phyloP scores from a whole-genome alignment of 2,797 vertebrate genomes.

The Streptopelia turtur region DNA sequence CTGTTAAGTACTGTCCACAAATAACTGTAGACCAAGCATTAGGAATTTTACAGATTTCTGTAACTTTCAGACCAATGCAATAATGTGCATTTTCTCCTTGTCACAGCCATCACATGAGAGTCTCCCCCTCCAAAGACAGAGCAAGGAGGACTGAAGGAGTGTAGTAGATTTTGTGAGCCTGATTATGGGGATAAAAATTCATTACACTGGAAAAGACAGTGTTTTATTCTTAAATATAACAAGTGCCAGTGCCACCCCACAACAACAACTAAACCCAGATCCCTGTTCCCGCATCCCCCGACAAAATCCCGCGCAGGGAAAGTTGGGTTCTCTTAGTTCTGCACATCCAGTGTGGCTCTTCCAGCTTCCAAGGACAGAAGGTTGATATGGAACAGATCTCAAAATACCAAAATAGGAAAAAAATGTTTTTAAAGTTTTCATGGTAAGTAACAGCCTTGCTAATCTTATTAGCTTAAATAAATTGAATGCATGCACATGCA shows the following conservation, averaged over 20 bases:
- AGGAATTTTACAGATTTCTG: neutral
- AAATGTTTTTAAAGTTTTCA: neutral
- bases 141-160: accelerated
- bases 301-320: neutral
- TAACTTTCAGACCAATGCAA: neutral
- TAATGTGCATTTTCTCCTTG: neutral
- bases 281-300: neutral
- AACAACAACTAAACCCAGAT: neutral
- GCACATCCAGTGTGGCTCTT: neutral
- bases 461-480: neutral
- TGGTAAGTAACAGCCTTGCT: neutral
- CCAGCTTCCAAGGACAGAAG: neutral
- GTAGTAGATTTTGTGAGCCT: neutral
- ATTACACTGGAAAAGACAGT: neutral
- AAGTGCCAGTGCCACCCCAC: neutral
- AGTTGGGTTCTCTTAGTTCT: neutral
- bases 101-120: neutral
- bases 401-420: neutral
- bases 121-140: neutral
- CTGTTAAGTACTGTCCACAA: neutral
- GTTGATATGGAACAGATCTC: neutral
- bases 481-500: neutral
- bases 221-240: neutral
- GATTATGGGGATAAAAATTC: neutral
- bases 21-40: neutral